phyloP scores from a whole-genome alignment of 2,888 invertebrate genomes.

The Alloscopus bannaensis region DNA sequence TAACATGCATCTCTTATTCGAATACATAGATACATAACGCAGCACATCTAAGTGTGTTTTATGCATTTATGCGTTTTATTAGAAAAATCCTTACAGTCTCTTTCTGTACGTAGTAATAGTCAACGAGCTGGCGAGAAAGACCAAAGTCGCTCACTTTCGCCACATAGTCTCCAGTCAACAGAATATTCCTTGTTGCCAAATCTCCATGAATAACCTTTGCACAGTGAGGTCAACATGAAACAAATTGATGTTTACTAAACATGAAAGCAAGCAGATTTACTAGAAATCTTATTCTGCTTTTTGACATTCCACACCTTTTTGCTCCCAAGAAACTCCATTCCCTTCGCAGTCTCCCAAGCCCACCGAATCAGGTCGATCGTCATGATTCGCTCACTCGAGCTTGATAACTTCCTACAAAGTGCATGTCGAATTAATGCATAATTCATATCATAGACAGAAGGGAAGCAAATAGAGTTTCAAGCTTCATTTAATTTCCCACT shows the following conservation, averaged over 20 bases:
- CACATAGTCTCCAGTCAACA: slow-evolving; percentile 55
- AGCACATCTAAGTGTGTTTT: background rate
- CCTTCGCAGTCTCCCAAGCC: slow-evolving; percentile 65
- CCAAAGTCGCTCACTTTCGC: slow-evolving; percentile 66
- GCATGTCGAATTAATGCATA: background rate
- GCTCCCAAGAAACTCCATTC: slow-evolving; percentile 65
- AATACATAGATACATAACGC: too few relatives aligned
- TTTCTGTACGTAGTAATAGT: slow-evolving; percentile 66
- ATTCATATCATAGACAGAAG: background rate
- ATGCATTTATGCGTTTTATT: too few relatives aligned
- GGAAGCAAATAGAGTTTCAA: background rate
- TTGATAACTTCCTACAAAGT: slow-evolving; percentile 39
- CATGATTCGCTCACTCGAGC: slow-evolving; percentile 46
- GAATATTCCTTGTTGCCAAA: slow-evolving; percentile 62
- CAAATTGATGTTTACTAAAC: background rate
- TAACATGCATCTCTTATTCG: too few relatives aligned
- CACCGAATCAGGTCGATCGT: slow-evolving; percentile 63
- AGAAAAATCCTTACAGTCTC: slow-evolving; percentile 44
- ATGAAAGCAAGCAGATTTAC: too few relatives aligned
- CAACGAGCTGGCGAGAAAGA: slow-evolving; percentile 63
- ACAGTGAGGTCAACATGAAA: slow-evolving; percentile 6
- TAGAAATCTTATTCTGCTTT: background rate
- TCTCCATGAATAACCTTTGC: slow-evolving; percentile 65
- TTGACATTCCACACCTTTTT: slow-evolving; percentile 63
- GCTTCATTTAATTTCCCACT: background rate